phyloP scores from a whole-genome alignment of 2,113 vertebrate genomes.

The Xenus cinereus region DNA sequence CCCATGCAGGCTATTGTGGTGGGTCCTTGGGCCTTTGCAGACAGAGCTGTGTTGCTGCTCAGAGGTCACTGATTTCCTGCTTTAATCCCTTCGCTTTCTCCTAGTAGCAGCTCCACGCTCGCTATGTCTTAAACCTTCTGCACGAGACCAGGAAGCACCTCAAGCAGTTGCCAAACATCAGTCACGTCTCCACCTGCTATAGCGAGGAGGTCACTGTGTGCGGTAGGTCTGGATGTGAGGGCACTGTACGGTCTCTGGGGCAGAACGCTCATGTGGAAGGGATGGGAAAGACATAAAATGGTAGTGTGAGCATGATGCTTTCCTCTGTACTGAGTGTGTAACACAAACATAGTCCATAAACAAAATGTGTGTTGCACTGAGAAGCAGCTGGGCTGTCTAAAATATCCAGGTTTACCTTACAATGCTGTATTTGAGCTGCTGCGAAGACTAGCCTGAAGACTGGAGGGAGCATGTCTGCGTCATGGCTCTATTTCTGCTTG shows the following conservation, averaged over 20 bases:
- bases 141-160: slow-evolving; percentile 86
- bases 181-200: slow-evolving; percentile 79
- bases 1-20: background rate
- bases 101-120: slow-evolving; percentile 93
- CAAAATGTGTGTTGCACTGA: background rate
- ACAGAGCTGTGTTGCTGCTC: background rate
- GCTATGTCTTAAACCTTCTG: slow-evolving; percentile 90
- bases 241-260: background rate
- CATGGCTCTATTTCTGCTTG: background rate
- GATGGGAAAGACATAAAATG: background rate
- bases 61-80: background rate
- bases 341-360: background rate
- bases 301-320: accelerated
- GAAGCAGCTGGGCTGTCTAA: background rate
- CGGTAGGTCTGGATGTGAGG: slow-evolving; percentile 70
- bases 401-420: background rate
- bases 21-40: background rate
- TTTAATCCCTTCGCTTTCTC: slow-evolving; percentile 65
- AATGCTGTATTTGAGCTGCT: background rate
- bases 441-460: background rate
- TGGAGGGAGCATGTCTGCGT: background rate
- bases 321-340: background rate
- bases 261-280: accelerated
- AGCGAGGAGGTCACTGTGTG: slow-evolving; percentile 91
- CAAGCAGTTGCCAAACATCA: slow-evolving; percentile 89